Percentiles rank a stretch among this genome's conserved stretches.
phyloP scores from a whole-genome alignment of 2,888 invertebrate species.

The Parnassius orleans region DNA sequence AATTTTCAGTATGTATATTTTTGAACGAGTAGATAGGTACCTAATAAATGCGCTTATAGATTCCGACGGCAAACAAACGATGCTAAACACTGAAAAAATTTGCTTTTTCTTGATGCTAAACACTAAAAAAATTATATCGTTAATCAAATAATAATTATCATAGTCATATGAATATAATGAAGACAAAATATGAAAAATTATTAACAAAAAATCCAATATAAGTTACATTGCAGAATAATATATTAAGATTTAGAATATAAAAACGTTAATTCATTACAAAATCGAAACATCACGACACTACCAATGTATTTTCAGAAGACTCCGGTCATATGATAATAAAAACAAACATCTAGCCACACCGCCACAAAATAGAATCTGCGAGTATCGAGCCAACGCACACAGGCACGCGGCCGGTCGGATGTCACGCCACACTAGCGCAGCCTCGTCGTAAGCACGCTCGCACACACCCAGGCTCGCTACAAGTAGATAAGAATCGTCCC shows the following conservation, averaged over 20 bases:
- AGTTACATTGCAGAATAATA: neutral
- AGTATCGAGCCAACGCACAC: constrained; percentile 76
- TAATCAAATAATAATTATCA: too few species aligned
- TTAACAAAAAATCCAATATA: neutral
- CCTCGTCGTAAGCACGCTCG: constrained; percentile 42
- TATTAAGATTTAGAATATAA: too few species aligned
- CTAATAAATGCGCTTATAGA: neutral
- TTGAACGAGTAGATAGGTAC: too few species aligned
- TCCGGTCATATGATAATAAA: constrained; percentile 78
- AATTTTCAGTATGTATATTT: too few species aligned
- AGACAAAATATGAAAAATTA: too few species aligned
- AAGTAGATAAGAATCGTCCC: constrained; percentile 78
- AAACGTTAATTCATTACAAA: too few species aligned
- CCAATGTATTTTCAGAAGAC: constrained; percentile 48
- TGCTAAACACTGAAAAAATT: too few species aligned
- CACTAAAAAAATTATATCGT: too few species aligned
- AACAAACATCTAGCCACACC: constrained; percentile 76
- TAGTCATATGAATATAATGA: too few species aligned
- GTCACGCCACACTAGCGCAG: constrained; percentile 61
- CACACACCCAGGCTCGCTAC: constrained; percentile 52
- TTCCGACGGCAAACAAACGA: neutral
- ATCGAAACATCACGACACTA: neutral
- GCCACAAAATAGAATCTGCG: constrained; percentile 74
- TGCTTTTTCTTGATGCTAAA: too few species aligned
- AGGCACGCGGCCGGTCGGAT: constrained; percentile 63